Percentiles rank a stretch among this genome's conserved stretches.
phyloP scores from a whole-genome alignment of 1,140 invertebrate genomes.

The Ceratoteleas bidentatus region DNA sequence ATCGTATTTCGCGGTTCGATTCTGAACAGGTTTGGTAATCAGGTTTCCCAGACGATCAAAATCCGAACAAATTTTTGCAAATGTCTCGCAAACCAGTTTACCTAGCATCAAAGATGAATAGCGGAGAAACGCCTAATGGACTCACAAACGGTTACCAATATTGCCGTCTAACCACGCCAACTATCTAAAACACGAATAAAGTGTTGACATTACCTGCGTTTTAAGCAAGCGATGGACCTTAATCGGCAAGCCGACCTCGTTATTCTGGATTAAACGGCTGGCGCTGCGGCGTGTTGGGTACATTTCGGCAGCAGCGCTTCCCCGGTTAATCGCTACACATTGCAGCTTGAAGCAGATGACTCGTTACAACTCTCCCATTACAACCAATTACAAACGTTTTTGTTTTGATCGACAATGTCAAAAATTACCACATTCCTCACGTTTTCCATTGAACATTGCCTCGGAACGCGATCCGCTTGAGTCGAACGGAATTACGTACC shows the following conservation, averaged over 20 bases:
- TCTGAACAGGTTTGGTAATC: no score
- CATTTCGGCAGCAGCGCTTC: constrained; percentile 50
- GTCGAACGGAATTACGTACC: neutral
- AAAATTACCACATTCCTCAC: constrained; percentile 46
- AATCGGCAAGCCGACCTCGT: constrained; percentile 56
- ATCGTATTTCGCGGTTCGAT: no score
- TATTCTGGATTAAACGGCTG: constrained; percentile 61
- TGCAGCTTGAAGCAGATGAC: constrained; percentile 60
- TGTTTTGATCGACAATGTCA: constrained; percentile 31
- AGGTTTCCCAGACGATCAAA: no score
- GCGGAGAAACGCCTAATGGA: constrained; percentile 16
- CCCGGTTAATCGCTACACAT: constrained; percentile 62
- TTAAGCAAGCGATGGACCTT: constrained; percentile 55
- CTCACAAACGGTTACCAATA: constrained; percentile 30
- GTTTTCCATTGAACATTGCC: constrained; percentile 40
- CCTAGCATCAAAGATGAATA: constrained; percentile 9
- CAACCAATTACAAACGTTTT: constrained; percentile 40
- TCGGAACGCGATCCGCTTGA: constrained; percentile 32
- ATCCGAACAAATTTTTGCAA: neutral
- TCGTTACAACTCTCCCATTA: constrained; percentile 64
- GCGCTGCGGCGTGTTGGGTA: constrained; percentile 58
- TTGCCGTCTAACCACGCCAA: constrained; percentile 46
- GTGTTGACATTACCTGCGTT: constrained; percentile 59
- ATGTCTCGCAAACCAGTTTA: neutral
- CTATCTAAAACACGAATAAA: constrained; percentile 63